phyloP scores from a whole-genome alignment of 2,888 invertebrate species.

The Pollenia griseotomentosa region DNA sequence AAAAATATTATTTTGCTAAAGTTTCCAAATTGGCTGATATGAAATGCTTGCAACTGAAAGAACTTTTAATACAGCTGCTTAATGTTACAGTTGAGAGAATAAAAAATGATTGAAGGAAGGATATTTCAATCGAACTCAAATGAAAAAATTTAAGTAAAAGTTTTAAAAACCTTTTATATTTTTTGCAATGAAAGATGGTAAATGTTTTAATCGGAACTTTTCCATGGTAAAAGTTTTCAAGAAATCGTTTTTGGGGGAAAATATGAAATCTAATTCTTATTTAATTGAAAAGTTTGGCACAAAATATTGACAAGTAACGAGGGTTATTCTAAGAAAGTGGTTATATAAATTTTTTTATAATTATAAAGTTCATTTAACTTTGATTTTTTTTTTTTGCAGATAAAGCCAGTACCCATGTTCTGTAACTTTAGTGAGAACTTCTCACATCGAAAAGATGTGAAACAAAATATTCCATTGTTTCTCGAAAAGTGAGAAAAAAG shows the following conservation, averaged over 20 bases:
- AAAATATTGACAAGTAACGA: no score
- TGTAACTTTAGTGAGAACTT: no score
- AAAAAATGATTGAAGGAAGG: slow-evolving; percentile 4
- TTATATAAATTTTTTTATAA: no score
- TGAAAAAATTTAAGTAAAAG: neutral
- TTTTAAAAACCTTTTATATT: neutral
- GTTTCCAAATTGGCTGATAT: slow-evolving; percentile 1
- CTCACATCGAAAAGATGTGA: no score
- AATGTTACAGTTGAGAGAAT: slow-evolving; percentile 15
- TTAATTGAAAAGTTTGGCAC: no score
- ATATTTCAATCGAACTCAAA: neutral
- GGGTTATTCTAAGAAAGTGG: no score
- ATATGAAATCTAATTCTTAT: neutral
- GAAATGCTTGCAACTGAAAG: neutral
- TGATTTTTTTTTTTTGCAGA: no score
- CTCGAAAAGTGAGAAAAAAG: no score
- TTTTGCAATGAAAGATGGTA: neutral
- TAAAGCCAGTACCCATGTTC: no score
- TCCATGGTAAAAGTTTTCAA: neutral
- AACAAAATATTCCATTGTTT: no score
- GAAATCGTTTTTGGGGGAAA: neutral
- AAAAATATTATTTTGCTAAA: slow-evolving; percentile 6
- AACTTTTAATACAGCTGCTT: slow-evolving; percentile 38
- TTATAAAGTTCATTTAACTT: no score
- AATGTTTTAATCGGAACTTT: slow-evolving; percentile 3